These are phyloP conservation scores for Caranx ignobilis DNA, from an alignment of 2,113 vertebrate species.

Conservation along the genomic window DNA sequence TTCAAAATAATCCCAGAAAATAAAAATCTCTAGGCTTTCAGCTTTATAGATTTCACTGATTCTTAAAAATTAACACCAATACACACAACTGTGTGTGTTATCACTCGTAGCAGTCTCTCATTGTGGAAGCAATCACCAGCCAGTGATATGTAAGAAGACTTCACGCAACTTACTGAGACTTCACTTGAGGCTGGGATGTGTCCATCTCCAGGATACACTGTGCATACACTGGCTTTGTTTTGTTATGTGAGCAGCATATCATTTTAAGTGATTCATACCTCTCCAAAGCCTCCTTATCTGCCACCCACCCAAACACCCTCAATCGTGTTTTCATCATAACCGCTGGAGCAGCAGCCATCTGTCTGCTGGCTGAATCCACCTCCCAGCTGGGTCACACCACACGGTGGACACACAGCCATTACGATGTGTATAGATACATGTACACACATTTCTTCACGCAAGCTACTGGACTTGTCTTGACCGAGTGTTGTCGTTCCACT, in stretches of 20 bases:
- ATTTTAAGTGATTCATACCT: slow-evolving; percentile 48
- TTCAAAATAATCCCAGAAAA: too few relatives aligned
- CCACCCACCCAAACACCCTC: slow-evolving; percentile 45
- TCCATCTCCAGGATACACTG: not conserved
- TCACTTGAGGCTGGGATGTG: not conserved
- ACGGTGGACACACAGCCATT: not conserved
- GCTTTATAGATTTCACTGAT: not conserved
- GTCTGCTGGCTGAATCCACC: slow-evolving; percentile 16
- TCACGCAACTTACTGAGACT: slow-evolving; percentile 2
- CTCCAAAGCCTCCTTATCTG: slow-evolving; percentile 47
- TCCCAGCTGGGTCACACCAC: slow-evolving; percentile 21
- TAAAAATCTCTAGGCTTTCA: too few relatives aligned
- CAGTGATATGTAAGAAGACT: slow-evolving; percentile 8
- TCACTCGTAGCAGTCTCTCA: not conserved
- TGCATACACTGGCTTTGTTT: slow-evolving; percentile 25
- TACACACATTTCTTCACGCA: slow-evolving; percentile 2
- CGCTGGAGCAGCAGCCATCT: slow-evolving; percentile 36
- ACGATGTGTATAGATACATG: not conserved
- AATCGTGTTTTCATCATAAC: slow-evolving; percentile 48
- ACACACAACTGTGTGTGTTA: not conserved
- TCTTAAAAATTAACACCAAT: not conserved
- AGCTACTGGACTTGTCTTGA: not conserved
- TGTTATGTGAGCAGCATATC: slow-evolving; percentile 15
- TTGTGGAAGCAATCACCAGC: not conserved
- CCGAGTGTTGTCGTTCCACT: not conserved